Conservation (phyloP, 2,797 vertebrate genomes). For the Odontamblyopus lacepedii region DNA sequence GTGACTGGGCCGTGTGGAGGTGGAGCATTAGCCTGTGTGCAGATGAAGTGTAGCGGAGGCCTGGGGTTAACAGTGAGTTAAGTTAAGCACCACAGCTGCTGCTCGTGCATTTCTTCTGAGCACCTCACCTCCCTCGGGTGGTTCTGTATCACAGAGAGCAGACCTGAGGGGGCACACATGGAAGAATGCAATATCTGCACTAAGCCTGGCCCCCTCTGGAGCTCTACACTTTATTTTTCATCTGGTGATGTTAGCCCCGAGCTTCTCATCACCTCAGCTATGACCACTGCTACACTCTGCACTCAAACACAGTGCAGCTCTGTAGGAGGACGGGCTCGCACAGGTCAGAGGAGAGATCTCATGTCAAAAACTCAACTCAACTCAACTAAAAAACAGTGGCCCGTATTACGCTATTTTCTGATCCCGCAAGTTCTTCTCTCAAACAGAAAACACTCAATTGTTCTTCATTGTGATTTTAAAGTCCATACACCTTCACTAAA, state of each 20-base stretch:
- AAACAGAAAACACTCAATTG: too few species aligned
- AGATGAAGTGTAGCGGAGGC: constrained; percentile 17
- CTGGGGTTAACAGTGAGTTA: constrained; percentile 19
- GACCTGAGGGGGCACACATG: constrained; percentile 47
- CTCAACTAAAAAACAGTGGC: too few species aligned
- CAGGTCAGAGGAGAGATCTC: too few species aligned
- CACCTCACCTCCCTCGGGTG: constrained; percentile 32
- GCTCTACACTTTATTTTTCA: constrained; percentile 54
- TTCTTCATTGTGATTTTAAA: too few species aligned
- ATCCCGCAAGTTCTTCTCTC: too few species aligned
- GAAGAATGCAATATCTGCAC: constrained; percentile 64
- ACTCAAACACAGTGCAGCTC: not conserved
- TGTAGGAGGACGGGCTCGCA: not conserved
- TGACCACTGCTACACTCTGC: constrained; percentile 12
- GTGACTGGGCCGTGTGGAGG: not conserved
- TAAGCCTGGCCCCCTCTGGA: constrained; percentile 47
- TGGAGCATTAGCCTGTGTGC: constrained; percentile 13
- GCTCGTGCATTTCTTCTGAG: constrained; percentile 28
- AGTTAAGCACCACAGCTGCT: constrained; percentile 22
- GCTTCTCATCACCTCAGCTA: constrained; percentile 30
- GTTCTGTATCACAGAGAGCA: constrained; percentile 48
- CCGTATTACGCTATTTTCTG: too few species aligned
- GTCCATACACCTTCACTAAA: too few species aligned
- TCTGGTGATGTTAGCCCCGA: constrained; percentile 52
- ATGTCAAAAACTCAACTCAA: too few species aligned